phyloP scores from a whole-genome alignment of 1,140 invertebrate genomes.

The Sycobia sp. region DNA sequence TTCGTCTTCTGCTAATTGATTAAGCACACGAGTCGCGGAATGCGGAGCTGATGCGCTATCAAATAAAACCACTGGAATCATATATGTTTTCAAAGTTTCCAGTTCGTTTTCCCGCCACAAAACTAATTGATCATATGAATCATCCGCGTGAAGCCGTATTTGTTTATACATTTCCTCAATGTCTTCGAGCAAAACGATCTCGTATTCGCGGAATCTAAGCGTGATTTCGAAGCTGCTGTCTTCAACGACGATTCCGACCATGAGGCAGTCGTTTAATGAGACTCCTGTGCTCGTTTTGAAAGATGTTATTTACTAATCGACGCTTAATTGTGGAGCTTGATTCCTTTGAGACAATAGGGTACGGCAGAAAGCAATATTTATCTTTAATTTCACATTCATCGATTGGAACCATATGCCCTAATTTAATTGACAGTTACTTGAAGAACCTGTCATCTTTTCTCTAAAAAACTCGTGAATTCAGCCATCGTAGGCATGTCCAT shows the following conservation, averaged over 20 bases:
- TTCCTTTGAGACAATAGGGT: too few species aligned
- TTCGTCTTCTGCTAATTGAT: slow-evolving; percentile 6
- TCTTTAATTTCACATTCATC: too few species aligned
- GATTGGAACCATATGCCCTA: too few species aligned
- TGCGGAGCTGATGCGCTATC: slow-evolving; percentile 10
- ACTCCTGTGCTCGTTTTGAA: slow-evolving; percentile 19
- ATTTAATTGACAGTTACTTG: too few species aligned
- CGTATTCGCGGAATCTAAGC: slow-evolving; percentile 10
- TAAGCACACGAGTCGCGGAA: not conserved
- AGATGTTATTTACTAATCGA: slow-evolving; percentile 38
- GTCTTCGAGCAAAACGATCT: slow-evolving; percentile 22
- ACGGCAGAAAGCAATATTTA: too few species aligned
- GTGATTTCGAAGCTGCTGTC: too few species aligned
- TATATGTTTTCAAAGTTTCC: not conserved
- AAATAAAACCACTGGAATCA: not conserved
- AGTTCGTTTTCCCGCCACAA: not conserved
- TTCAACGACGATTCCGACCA: slow-evolving; percentile 42
- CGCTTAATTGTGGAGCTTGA: slow-evolving; percentile 12
- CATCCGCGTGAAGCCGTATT: not conserved
- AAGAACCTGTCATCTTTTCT: slow-evolving; percentile 40
- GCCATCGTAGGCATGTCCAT: slow-evolving; percentile 38
- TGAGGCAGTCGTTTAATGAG: slow-evolving; percentile 39
- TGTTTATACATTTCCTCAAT: too few species aligned
- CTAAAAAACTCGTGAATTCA: slow-evolving; percentile 41
- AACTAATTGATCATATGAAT: slow-evolving; percentile 4